These are phyloP conservation scores for Zapornia atra DNA, from an alignment of 2,113 vertebrate genomes.

Conservation along the genomic window DNA sequence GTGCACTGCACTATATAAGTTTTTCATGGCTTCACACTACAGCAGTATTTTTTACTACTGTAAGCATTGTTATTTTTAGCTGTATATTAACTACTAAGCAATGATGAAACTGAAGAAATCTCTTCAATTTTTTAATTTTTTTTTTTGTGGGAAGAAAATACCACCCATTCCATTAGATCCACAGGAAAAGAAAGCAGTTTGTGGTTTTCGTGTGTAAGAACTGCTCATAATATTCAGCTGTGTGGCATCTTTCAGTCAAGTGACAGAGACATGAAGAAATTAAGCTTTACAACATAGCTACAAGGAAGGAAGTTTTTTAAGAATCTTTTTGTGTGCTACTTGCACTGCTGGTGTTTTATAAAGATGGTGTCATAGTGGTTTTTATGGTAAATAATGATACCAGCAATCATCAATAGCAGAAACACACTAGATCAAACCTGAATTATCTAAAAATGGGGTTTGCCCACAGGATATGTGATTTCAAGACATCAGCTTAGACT, in stretches of 20 bases:
- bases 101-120: conserved; percentile 49
- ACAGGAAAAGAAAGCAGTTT: conserved; percentile 4
- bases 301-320: not conserved
- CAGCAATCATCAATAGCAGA: not conserved
- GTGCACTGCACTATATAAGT: not conserved
- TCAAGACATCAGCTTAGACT: not conserved
- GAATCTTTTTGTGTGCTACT: not conserved
- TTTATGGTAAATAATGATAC: not conserved
- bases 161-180: not conserved
- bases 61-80: conserved; percentile 75
- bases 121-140: not conserved
- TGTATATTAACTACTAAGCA: conserved; percentile 54
- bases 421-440: conserved; percentile 5
- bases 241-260: not conserved
- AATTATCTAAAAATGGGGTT: not conserved
- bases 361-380: not conserved
- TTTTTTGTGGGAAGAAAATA: conserved; percentile 22
- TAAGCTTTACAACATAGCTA: not conserved
- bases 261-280: not conserved
- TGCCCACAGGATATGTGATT: not conserved
- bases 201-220: not conserved
- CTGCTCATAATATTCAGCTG: not conserved
- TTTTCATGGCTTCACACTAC: conserved; percentile 41
- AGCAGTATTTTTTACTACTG: conserved; percentile 61
- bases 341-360: not conserved